A percentile compares a stretch with the other conserved stretches of the same genome.
Conservation (phyloP, 2,113 vertebrate species). For the Azemiops feae region DNA sequence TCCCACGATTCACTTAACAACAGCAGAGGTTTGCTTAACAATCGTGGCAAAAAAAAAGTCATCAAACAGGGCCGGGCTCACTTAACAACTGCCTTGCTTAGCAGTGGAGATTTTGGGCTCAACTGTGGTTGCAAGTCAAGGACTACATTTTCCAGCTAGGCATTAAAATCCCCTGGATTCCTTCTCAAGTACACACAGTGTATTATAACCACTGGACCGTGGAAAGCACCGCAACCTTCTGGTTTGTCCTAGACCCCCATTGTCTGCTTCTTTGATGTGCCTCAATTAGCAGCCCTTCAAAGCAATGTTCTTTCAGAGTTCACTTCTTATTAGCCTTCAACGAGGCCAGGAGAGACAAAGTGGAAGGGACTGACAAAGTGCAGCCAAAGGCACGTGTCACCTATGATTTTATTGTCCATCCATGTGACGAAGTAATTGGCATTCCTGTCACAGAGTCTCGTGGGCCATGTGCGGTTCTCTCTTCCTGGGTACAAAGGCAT, state of each 20-base stretch:
- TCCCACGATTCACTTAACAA: neutral
- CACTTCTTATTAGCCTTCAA: neutral
- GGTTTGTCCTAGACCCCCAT: neutral
- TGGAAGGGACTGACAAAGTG: neutral
- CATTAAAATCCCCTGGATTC: neutral
- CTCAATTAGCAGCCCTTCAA: neutral
- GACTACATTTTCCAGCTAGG: neutral
- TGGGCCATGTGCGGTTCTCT: neutral
- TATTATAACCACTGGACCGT: neutral
- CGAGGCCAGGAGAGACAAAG: neutral
- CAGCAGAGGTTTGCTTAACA: neutral
- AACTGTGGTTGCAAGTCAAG: too few species aligned
- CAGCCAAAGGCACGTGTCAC: neutral
- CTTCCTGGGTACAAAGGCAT: neutral
- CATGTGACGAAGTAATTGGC: neutral
- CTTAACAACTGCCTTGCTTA: neutral
- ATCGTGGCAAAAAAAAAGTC: neutral
- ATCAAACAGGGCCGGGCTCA: neutral
- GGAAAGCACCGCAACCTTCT: neutral
- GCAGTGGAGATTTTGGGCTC: too few species aligned
- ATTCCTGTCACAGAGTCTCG: neutral
- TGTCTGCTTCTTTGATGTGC: neutral
- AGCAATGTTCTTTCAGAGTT: neutral
- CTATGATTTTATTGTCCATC: neutral
- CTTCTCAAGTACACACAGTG: neutral